A percentile compares a stretch with the other conserved stretches of the same genome.
These are phyloP conservation scores for Psylliodes chrysocephalus DNA, from an alignment of 2,888 invertebrate species.

Conservation along the genomic window DNA sequence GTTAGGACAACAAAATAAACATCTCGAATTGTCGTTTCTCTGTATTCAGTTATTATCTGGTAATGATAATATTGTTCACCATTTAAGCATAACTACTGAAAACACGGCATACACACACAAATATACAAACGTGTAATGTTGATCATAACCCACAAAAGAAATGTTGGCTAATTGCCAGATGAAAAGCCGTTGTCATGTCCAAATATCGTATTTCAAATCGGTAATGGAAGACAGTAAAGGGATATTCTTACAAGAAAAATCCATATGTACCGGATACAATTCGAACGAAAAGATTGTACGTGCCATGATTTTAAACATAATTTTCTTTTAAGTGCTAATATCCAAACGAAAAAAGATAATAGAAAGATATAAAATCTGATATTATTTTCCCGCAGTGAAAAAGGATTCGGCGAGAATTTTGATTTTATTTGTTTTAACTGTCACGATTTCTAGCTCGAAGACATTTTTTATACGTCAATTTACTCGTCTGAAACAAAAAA, in stretches of 20 bases:
- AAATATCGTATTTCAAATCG: constrained; percentile 5
- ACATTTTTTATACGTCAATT: too few species aligned
- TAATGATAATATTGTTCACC: too few species aligned
- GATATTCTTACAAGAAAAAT: constrained; percentile 17
- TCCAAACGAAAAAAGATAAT: not conserved
- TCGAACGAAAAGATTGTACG: constrained; percentile 24
- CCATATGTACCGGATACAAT: constrained; percentile 31
- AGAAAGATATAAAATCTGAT: constrained; percentile 5
- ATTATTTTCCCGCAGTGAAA: constrained; percentile 1
- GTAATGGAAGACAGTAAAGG: constrained; percentile 9
- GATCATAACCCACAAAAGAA: too few species aligned
- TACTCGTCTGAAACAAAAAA: too few species aligned
- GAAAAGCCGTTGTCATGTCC: not conserved
- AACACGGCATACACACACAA: too few species aligned
- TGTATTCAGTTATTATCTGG: too few species aligned
- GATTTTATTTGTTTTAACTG: not conserved
- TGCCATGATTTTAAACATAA: constrained; percentile 9
- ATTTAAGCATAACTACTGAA: too few species aligned
- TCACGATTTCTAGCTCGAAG: too few species aligned
- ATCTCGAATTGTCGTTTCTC: too few species aligned
- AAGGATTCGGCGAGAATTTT: not conserved
- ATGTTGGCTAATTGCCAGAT: constrained; percentile 7
- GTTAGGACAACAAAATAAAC: too few species aligned
- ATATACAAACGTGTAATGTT: too few species aligned
- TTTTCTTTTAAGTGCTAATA: constrained; percentile 11